A percentile compares a stretch with the other conserved stretches of the same genome.
Evolutionary conservation across 1,140 invertebrate genomes (phyloP).

Genomic region (Drosophila lowei): DNA sequence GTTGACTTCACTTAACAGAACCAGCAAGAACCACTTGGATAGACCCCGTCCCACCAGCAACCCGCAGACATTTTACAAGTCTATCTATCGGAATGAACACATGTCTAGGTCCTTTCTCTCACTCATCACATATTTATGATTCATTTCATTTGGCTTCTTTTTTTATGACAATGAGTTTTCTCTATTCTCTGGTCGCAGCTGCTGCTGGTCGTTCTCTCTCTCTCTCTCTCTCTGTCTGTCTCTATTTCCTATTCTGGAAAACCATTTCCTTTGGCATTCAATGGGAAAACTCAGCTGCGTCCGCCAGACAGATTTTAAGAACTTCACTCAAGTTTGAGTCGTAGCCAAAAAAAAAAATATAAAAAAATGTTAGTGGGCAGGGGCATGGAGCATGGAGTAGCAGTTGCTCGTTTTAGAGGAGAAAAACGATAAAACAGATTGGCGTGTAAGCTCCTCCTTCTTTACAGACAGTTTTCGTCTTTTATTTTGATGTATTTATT

Average conservation of each 20-base stretch:
- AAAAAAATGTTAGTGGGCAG: conserved; percentile 4
- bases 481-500: background rate
- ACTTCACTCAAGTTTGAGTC: conserved; percentile 6
- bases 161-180: conserved; percentile 48
- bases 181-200: conserved; percentile 35
- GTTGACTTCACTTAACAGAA: conserved; percentile 19
- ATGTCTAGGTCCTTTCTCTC: background rate
- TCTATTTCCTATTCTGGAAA: conserved; percentile 14
- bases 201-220: conserved; percentile 23
- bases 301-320: conserved; percentile 26
- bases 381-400: too few species aligned
- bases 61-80: conserved; percentile 4
- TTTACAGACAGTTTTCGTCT: too few species aligned
- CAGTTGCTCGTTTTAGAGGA: too few species aligned
- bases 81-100: background rate
- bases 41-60: too few species aligned
- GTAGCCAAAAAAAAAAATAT: background rate
- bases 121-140: conserved; percentile 57
- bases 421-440: too few species aligned
- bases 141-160: conserved; percentile 47
- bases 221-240: background rate
- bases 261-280: conserved; percentile 42
- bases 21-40: too few species aligned
- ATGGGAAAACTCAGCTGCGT: conserved; percentile 34
- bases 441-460: too few species aligned